Evolutionary conservation across 1,140 invertebrate genomes (phyloP), one percentile per base, ranked within the genome.

Genomic region (Drosophila pruinosa): DNA sequence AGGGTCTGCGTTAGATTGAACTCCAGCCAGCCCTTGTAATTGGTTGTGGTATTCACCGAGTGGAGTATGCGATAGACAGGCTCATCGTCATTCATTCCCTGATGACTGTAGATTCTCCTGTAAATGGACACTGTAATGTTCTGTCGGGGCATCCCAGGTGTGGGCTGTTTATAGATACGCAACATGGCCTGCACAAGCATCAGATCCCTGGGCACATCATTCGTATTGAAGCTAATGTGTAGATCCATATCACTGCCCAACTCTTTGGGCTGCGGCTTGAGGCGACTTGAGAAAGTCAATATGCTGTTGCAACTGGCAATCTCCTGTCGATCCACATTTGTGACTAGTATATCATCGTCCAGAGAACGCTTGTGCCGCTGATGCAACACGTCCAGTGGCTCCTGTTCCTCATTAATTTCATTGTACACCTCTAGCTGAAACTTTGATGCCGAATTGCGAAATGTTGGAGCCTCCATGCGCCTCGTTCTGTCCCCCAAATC

Each of bases 381-480:
- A 28, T 81, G 73, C 7, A 75, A 47, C 4, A 78, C 74, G 28
- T 88, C 74, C 15, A 50, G 7, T 12, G 80, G 62, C 47, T 89
- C 89, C 41, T 91, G 79, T 8, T 81, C 74, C 26, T 90, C 83
- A 41, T 56, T 91, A 2, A 91, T 82, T 58, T 91, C 83, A 31
- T 89, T 91, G 65, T 91, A 91, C 0, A 91, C 75, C 47, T 91
- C 82, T n/a, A 91, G 71, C 8, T 91, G 52, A 41, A 91, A 91
- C 28, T 91, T 89, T 0, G 89, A 78, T 0, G 89, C 89, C 0
- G 89, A 75, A 17, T 90, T 90, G 14, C 83, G 50, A 2, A 78
- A 14, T 14, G 53, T 21, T 0, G 83, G 78, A 0, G 61, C 34
- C 5, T 41, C 64, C 31, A 72, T 53, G 4, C 72, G 34, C 8